These are phyloP conservation scores for Ruditapes philippinarum DNA, from an alignment of 1,140 invertebrate species.

Conservation along the genomic window DNA sequence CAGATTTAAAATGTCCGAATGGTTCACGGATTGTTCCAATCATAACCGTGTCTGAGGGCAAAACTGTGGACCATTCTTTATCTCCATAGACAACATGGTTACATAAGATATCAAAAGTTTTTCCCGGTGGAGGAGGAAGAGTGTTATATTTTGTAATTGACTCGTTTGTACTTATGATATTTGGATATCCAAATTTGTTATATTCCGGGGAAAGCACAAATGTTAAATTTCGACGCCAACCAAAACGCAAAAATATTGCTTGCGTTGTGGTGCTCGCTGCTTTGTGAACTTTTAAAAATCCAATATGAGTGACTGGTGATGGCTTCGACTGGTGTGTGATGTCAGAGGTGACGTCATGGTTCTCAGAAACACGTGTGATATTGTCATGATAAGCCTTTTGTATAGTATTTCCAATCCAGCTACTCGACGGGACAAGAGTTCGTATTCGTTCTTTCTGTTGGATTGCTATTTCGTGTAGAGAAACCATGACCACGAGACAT, in stretches of 20 bases:
- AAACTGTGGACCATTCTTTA: constrained; percentile 29
- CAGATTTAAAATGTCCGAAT: constrained; percentile 26
- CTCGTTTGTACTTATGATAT: neutral
- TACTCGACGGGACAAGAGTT: neutral
- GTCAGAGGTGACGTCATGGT: too few relatives aligned
- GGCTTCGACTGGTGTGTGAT: too few relatives aligned
- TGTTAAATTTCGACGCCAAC: constrained; percentile 87
- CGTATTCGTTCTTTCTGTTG: neutral
- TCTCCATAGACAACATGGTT: constrained; percentile 69
- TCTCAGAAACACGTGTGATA: too few relatives aligned
- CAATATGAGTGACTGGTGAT: constrained; percentile 66
- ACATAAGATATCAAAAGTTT: constrained; percentile 24
- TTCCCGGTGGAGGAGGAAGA: too few relatives aligned
- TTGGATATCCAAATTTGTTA: neutral
- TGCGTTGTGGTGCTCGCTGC: constrained; percentile 87
- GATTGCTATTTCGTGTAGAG: constrained; percentile 1
- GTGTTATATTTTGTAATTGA: too few relatives aligned
- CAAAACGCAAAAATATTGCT: constrained; percentile 87
- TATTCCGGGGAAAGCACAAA: constrained; percentile 86
- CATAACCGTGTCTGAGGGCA: constrained; percentile 70
- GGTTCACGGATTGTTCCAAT: constrained; percentile 77
- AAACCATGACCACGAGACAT: neutral
- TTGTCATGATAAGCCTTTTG: neutral
- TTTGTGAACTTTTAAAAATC: constrained; percentile 86
- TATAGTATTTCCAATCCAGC: neutral